Base-by-base conservation (phyloP, 2,888 invertebrate genomes). In the Drosophila kuntzei region DNA sequence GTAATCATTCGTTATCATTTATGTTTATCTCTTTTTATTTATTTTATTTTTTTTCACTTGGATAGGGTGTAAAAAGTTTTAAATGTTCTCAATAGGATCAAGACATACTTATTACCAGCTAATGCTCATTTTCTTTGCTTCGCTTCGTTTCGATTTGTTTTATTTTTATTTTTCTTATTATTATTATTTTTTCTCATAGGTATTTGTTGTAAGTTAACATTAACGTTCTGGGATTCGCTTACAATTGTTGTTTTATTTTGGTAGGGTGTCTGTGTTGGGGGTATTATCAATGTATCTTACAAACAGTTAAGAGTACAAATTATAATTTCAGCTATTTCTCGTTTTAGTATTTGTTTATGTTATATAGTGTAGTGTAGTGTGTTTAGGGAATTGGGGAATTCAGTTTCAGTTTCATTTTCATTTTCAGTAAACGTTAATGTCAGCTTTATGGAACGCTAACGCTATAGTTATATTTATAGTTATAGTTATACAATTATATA, bases 11-110 rank as follows among this genome's bases (percentile, higher is more conserved):
- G 76, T 79, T 77, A 64, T 70, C 47, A 71, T 59, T 76, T 76
- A 59, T 25, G 12, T 62, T 62, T 57, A 65, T 54, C 18, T 60
- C 20, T 16, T 55, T 2, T 14, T 22, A 22, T 34, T 44, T 41
- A 39, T 27, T 66, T 46, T 39, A 63, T n/a, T 32, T 46, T 50
- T 53, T 60, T 66, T 71, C 61, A 27, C 47, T 70, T 65, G 80
- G 73, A 71, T 83, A 74, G 71, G 76, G 80, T 80, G 83, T 80
- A 80, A 83, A 80, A 80, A 80, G 83, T 80, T 80, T 80, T 46
- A 67, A 79, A 79, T 80, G 61, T 76, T 77, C 67, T 76, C 65
- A 67, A 71, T 81, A 78, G 69, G 79, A 81, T 73, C 63, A 81
- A 73, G 69, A 81, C 74, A 63, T 76, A 65, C 53, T 70, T 79